Base-by-base conservation (phyloP, 2,797 vertebrate species). In the Staurois parvus region DNA sequence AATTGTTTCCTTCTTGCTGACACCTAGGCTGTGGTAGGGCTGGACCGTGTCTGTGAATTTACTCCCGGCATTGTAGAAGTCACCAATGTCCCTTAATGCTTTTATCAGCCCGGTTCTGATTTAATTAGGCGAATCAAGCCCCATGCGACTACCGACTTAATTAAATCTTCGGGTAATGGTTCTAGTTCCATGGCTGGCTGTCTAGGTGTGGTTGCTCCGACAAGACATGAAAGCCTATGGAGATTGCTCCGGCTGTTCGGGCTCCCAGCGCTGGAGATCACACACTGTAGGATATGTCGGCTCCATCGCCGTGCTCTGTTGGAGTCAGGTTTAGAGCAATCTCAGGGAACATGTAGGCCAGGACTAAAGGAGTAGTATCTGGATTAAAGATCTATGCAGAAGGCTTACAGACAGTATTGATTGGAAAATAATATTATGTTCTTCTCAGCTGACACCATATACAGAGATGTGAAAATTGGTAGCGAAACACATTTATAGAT, bases 131-230 rank as follows among this genome's bases (percentile, higher is more conserved):
- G 26, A 19, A 48, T 52, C 42, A 78, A 62, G 40, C 26, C 28
- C 37, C 17, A 19, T 70, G 67, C 56, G 32, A 40, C 34, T 13
- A 45, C 28, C 29, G 73, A 34, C 45, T 24, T 72, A 64, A 79
- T 73, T 67, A 72, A 52, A 67, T 68, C 34, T 56, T 56, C 37
- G 24, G 37, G 29, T 56, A 68, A 32, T 56, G 48, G 52, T 52
- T 52, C 21, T 73, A 73, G 76, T 73, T 74, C 17, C 72, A 69
- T 80, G 69, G 29, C 42, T 73, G 32, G 24, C 64, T 73, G 32
- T 72, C 30, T 80, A 80, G 77, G 77, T 84, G 83, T 84, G 68
- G 68, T 80, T 75, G 37, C 2, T n/a, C n/a, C 10, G 17, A n/a
- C 73, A 34, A 8, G 19, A 84, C 78, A 79, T 85, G 66, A 79